Evolutionary conservation across 1,140 invertebrate genomes (phyloP), one percentile per base, ranked within the genome.

Genomic region (Penaeus vannamei): DNA sequence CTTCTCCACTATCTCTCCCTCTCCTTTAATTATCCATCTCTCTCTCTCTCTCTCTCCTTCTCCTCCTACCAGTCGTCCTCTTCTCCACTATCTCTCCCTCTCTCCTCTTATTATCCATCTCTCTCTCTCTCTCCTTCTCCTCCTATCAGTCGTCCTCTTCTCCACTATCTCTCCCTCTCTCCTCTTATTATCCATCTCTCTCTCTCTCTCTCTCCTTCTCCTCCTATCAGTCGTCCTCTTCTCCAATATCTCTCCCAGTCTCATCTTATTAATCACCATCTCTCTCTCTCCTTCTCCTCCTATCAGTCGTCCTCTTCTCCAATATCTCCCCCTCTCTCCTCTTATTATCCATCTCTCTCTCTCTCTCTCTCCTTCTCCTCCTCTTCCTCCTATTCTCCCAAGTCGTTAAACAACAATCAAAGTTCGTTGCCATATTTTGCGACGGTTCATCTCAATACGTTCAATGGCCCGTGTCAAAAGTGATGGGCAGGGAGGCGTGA

Each of bases 11-110:
- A n/a, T n/a, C n/a, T n/a, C n/a, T n/a, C n/a, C n/a, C n/a, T n/a
- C n/a, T n/a, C n/a, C n/a, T n/a, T n/a, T n/a, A n/a, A n/a, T n/a
- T n/a, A n/a, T n/a, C n/a, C n/a, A n/a, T 61, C 17, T 76, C 46
- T 83, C 81, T 59, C 81, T 46, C 77, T 80, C 12, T 46, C 5
- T 46, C 26, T 46, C 77, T 80, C 77, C 42, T 42, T 46, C 77
- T 32, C 32, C 14, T 29, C 20, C 19, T 77, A 29, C 76, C 76
- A 64, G 62, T 10, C n/a, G 36, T 32, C 12, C n/a, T 82, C 22
- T 1, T n/a, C 2, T 53, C 53, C 22, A 12, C 80, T 2, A 26
- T 1, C 46, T 19, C 46, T 82, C 80, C 80, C 42, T 8, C 26
- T 77, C 72, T 19, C 72, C 19, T n/a, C 72, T 4, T 77, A 20